A percentile compares a stretch with the other conserved stretches of the same genome.
Evolutionary conservation across 1,140 invertebrate genomes (phyloP).

Genomic region (Cotesia glomerata): DNA sequence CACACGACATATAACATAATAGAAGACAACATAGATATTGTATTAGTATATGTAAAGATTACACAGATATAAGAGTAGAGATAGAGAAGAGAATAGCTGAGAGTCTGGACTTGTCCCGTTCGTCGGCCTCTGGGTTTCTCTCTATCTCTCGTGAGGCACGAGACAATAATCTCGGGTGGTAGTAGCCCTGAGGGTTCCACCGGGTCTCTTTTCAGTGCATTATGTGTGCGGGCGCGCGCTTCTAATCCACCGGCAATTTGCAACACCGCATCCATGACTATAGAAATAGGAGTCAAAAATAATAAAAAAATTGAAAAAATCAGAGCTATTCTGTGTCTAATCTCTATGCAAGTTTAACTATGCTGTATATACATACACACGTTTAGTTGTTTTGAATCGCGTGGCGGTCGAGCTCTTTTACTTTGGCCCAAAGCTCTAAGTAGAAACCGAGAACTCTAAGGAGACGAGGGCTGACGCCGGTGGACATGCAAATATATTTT

Average conservation of each 20-base stretch:
- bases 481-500: constrained; percentile 21
- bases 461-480: constrained; percentile 1
- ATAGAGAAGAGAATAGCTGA: background rate
- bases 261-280: constrained; percentile 30
- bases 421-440: background rate
- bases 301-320: constrained; percentile 14
- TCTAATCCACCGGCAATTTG: constrained; percentile 51
- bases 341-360: background rate
- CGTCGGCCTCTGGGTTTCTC: background rate
- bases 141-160: constrained; percentile 45
- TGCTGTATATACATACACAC: no score
- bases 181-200: background rate
- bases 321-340: background rate
- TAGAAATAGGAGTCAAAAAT: constrained; percentile 19
- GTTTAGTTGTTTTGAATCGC: background rate
- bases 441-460: background rate
- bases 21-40: background rate
- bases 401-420: background rate
- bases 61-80: background rate
- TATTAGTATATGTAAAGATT: no score
- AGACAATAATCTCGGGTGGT: constrained; percentile 47
- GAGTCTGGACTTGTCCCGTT: constrained; percentile 1
- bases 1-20: background rate
- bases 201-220: background rate
- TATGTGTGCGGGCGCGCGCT: constrained; percentile 43